Evolutionary conservation across 2,888 invertebrate species (phyloP), one percentile per base, ranked within the genome.

Genomic region (Leucozona laternaria): DNA sequence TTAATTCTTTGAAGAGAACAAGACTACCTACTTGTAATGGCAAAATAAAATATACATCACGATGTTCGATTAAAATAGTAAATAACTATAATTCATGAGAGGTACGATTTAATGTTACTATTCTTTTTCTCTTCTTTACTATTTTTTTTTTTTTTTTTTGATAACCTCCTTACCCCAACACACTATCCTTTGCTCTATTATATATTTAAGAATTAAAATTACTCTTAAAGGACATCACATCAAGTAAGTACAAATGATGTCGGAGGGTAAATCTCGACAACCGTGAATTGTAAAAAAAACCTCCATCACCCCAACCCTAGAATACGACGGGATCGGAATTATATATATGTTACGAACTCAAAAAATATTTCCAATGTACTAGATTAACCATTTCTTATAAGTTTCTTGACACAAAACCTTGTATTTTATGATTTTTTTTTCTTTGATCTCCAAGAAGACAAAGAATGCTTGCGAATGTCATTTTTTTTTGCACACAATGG

Each of bases 81-180:
- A 17, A 31, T 31, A 17, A 28, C 70, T 17, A 48, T 17, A 48
- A 20, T 28, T 17, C 3, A 48, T 66, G 31, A 58, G 45, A 87
- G 87, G 87, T 87, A 83, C 79, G 79, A 40, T 53, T 66, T 43
- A 75, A 8, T 70, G 71, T 78, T 79, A 34, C 10, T 62, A 58
- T 55, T 68, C 37, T 77, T 81, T 62, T 34, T 66, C 55, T 73
- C 37, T 79, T 64, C 43, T 55, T 11, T 60, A 22, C 4, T 40
- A 13, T 7, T 76, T 66, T 37, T 50, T 45, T 53, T n/a, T n/a
- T n/a, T n/a, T 25, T 45, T 53, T 53, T 25, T 25, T 11, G 4
- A 45, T 20, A 17, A 72, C 62, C 77, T 73, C 48, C 72, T 76
- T 53, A 15, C 45, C 15, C 22, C 34, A 13, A 45, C 20, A 85